Base-by-base conservation (phyloP, 2,797 vertebrate genomes). In the Setipinna tenuifilis region DNA sequence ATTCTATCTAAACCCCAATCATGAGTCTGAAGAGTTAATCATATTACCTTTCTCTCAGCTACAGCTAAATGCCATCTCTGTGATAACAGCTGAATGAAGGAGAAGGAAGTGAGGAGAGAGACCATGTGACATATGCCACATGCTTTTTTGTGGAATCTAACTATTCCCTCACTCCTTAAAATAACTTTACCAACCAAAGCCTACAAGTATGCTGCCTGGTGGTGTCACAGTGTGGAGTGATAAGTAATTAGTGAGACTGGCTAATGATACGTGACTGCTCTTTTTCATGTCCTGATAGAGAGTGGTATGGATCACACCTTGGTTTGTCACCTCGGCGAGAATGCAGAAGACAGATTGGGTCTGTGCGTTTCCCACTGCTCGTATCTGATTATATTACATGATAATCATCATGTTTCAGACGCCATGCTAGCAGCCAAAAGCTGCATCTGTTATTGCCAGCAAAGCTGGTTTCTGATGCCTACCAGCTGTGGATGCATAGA, bases 401-500 rank as follows among this genome's bases (percentile, higher is more conserved):
- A 88, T 80, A 87, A 85, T 90, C 19, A 86, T 91, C 85, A 84
- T 85, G 83, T 91, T 92, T 92, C 86, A 85, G 71, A 65, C 84
- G 87, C 88, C 85, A 88, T 89, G 88, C 84, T 25, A 86, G 19
- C 71, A 75, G 88, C 84, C 88, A 87, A 91, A 83, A 12, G 82
- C 35, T 75, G 50, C 84, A 58, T 61, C 59, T 84, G 84, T 85
- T 88, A 84, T 87, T 87, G 78, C 87, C 87, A 90, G 86, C 25
- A 88, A 84, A 82, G 41, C 54, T 83, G n/a, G 57, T 23, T 35
- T 50, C 86, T 84, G 86, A 87, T 91, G 83, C 25, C 82, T 88
- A 89, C 91, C 89, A 91, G 87, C 88, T 88, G 88, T 85, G 86
- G 86, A 16, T 89, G 84, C 88, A 89, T 14, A 59, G 87, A 85